phyloP scores from a whole-genome alignment of 2,888 invertebrate species.

The Odontomyia ornata region DNA sequence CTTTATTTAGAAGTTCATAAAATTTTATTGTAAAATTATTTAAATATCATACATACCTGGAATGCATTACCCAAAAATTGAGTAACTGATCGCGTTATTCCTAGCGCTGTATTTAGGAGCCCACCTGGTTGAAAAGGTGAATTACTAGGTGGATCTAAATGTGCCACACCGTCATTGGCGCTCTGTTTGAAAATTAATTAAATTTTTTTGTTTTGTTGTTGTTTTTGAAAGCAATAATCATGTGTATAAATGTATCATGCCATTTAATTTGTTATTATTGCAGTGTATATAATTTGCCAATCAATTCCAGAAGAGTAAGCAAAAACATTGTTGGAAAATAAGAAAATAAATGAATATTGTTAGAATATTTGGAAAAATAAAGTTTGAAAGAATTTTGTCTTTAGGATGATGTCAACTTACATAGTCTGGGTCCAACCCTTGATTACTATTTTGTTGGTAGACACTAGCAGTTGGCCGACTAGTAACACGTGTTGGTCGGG shows the following conservation, averaged over 20 bases:
- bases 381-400: too few relatives aligned
- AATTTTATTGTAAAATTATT: too few relatives aligned
- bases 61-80: slow-evolving; percentile 81
- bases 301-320: slow-evolving; percentile 17
- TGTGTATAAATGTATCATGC: slow-evolving; percentile 7
- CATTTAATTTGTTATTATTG: neutral
- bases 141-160: slow-evolving; percentile 43
- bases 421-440: slow-evolving; percentile 12
- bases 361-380: too few relatives aligned
- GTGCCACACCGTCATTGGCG: slow-evolving; percentile 34
- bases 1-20: too few relatives aligned
- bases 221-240: neutral
- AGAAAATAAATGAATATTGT: too few relatives aligned
- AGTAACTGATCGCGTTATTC: slow-evolving; percentile 80
- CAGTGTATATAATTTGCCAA: neutral
- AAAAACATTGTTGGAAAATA: too few relatives aligned
- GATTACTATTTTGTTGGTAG: slow-evolving; percentile 44
- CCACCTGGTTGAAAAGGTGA: slow-evolving; percentile 42
- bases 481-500: neutral
- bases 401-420: slow-evolving; percentile 20
- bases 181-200: slow-evolving; percentile 22
- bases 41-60: slow-evolving; percentile 67
- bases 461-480: slow-evolving; percentile 58
- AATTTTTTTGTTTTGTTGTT: neutral
- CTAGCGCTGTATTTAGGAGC: slow-evolving; percentile 74